Evolutionary conservation across 2,797 vertebrate species (phyloP), one percentile per base, ranked within the genome.

Genomic region (Sarcophilus harrisii): DNA sequence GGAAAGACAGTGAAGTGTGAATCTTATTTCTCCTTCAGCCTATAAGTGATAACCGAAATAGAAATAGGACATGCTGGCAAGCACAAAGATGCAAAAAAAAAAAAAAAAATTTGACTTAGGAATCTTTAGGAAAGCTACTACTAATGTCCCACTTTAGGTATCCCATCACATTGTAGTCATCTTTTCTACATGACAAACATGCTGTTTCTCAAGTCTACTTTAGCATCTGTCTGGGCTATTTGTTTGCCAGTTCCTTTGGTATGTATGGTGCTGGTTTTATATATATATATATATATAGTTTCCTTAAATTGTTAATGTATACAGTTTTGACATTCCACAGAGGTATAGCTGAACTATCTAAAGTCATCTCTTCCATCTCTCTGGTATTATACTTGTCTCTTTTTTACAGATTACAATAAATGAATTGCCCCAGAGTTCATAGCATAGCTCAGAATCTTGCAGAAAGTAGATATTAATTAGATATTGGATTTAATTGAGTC

Each of bases 1-100:
- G 94, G 60, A 0, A 96, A 81, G 66, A 90, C 45, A 60, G 32
- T 90, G 52, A 95, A 38, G 14, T 55, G 0, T 91, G 54, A 97
- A 93, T 95, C 38, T 90, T 94, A 52, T 28, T 30, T 94, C 29
- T 94, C 91, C 96, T 92, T 58, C 45, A 94, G 55, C 24, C 92
- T 94, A 24, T 57, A 94, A 96, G 55, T 93, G 55, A 81, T 30
- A 93, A 94, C n/a, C 10, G n/a, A 81, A 24, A n/a, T 81, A 9
- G 29, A 95, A 27, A 0, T n/a, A 3, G 59, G 29, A 0, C 59
- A 91, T 24, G 96, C 49, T 90, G 95, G 54, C 90, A 97, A 97
- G 1, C 0, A 0, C 38, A 90, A 28, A 96, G 66, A 93, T n/a
- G 24, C 58, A 95, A 91, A 0, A 29, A 30, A 66, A 60, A 27